Evolutionary conservation across 2,888 invertebrate species (phyloP).

Genomic region (Cryptocephalus primarius): DNA sequence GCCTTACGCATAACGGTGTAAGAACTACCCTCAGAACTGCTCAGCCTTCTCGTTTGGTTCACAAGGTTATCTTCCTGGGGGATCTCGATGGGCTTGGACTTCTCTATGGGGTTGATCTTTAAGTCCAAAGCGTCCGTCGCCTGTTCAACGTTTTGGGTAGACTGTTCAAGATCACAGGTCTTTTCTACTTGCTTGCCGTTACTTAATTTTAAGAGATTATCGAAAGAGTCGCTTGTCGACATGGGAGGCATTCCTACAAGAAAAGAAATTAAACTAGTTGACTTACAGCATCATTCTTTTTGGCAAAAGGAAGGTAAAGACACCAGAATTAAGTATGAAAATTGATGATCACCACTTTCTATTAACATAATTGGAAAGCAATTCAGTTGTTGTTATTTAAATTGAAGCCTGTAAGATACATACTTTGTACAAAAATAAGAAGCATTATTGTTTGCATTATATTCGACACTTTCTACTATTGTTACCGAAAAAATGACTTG

Average conservation of each 20-base stretch:
- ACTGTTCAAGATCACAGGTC: slow-evolving; percentile 3
- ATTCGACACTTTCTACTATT: no score
- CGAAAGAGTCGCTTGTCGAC: slow-evolving; percentile 1
- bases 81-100: background rate
- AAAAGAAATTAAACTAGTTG: background rate
- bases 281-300: background rate
- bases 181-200: slow-evolving; percentile 8
- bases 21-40: background rate
- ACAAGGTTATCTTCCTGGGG: background rate
- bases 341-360: no score
- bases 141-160: background rate
- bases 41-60: slow-evolving; percentile 4
- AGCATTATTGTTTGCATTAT: no score
- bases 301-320: no score
- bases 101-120: background rate
- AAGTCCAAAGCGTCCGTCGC: background rate
- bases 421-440: no score
- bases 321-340: no score
- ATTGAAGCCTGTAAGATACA: no score
- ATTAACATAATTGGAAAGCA: no score
- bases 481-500: no score
- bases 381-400: no score
- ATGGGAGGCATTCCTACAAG: no score
- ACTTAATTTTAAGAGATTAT: slow-evolving; percentile 9
- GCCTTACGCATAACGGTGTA: slow-evolving; percentile 3